phyloP scores from a whole-genome alignment of 2,888 invertebrate genomes.

The Parthenolecanium corni region DNA sequence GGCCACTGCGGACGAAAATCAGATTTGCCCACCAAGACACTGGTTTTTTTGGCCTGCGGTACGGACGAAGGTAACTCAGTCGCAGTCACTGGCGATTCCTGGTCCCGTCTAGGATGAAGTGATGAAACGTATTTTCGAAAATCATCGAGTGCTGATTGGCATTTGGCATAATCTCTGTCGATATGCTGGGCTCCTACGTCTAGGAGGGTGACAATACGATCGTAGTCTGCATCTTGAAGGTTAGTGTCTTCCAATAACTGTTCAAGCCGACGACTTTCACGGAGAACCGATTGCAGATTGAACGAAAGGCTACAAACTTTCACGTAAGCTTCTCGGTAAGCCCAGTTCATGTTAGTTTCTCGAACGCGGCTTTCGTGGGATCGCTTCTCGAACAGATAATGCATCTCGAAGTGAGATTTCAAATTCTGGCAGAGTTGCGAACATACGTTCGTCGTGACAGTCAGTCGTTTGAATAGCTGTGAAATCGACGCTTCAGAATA shows the following conservation, averaged over 20 bases:
- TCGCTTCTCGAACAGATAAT: slow-evolving; percentile 13
- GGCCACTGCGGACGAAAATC: slow-evolving; percentile 11
- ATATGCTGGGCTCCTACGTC: background rate
- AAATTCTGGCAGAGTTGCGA: background rate
- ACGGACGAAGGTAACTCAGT: background rate
- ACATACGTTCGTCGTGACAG: background rate
- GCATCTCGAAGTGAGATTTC: background rate
- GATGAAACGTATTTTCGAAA: slow-evolving; percentile 6
- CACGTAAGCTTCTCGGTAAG: slow-evolving; percentile 8
- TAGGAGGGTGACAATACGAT: background rate
- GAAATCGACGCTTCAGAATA: background rate
- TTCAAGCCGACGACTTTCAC: slow-evolving; percentile 8
- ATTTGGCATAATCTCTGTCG: background rate
- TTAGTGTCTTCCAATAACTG: slow-evolving; percentile 3
- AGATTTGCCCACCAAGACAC: background rate
- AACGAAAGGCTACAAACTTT: slow-evolving; percentile 16
- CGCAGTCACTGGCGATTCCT: too few relatives aligned
- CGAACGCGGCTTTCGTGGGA: background rate
- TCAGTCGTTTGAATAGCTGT: background rate
- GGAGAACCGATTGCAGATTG: slow-evolving; percentile 10
- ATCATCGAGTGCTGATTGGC: background rate
- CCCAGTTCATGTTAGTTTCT: background rate
- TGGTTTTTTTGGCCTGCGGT: background rate
- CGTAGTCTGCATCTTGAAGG: background rate
- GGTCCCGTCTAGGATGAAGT: background rate